Base-by-base conservation (phyloP, 2,888 invertebrate genomes). In the Temnothorax ravouxi region DNA sequence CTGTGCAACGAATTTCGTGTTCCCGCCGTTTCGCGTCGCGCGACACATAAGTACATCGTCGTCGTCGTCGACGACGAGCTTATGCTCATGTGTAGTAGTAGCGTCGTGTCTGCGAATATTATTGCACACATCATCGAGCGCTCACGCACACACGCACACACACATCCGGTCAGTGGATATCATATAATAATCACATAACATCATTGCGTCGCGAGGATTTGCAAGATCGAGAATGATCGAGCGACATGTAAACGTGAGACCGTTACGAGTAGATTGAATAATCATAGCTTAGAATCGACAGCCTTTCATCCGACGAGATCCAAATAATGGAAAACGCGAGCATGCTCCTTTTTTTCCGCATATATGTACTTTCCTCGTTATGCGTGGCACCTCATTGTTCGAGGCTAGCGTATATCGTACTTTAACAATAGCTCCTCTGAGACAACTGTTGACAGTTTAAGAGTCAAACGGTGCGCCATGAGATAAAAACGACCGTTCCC, bases 1-100 rank as follows among this genome's bases (percentile, higher is more conserved):
- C 69, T 29, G 69, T 83, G 83, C 86, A 83, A 85, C 79, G 69
- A 89, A 88, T 86, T 87, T 86, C 85, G 87, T 66, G 54, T 72
- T 41, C 59, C 47, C 34, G 34, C 34, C 34, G 34, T 34, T 6
- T 34, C 81, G 56, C 71, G 64, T 21, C 62, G 62, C 61, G 66
- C 77, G 50, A 66, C 50, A 44, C 29, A 3, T 41, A n/a, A n/a
- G n/a, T n/a, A 18, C 34, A 34, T 34, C 34, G 34, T 34, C 34
- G 34, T 34, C 34, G 34, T 34, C 38, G 64, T 44, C 72, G 59
- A 25, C 56, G 56, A 0, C 41, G 72, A 54, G 25, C 44, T 64
- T 62, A 52, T 18, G 50, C 38, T 47, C 18, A 29, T 29, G 6
- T n/a, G 18, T 29, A 15, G 15, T 34, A 41, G 34, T 71, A 82